These are phyloP conservation scores for Fregata magnificens DNA, from an alignment of 2,113 vertebrate species.

Conservation along the genomic window DNA sequence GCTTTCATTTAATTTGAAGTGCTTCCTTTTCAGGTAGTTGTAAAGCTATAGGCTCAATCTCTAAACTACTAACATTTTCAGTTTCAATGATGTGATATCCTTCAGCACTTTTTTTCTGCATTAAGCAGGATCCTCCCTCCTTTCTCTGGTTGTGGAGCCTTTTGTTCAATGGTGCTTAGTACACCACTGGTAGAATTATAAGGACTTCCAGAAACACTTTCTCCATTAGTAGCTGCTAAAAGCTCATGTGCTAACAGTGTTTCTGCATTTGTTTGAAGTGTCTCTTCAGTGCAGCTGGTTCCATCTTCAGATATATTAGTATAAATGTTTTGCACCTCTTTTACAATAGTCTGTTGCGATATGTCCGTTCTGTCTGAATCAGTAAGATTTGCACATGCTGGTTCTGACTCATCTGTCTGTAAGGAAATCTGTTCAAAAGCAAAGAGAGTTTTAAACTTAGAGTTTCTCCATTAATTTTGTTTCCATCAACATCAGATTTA, in stretches of 20 bases:
- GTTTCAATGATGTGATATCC: not conserved
- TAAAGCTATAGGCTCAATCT: not conserved
- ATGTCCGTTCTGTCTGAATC: not conserved
- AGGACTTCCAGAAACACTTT: not conserved
- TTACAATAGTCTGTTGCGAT: not conserved
- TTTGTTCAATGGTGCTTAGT: not conserved
- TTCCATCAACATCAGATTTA: not conserved
- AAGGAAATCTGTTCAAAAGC: not conserved
- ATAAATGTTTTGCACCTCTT: not conserved
- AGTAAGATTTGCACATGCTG: not conserved
- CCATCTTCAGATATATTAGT: not conserved
- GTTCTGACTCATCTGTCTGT: not conserved
- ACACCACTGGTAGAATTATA: not conserved
- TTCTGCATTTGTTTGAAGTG: not conserved
- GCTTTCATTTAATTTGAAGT: not conserved
- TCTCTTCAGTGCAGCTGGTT: not conserved
- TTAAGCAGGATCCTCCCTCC: not conserved
- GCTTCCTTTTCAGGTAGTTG: not conserved
- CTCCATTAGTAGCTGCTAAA: not conserved
- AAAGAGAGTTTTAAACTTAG: slow-evolving; percentile 5
- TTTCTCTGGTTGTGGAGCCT: not conserved
- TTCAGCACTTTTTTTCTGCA: not conserved
- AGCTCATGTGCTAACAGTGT: not conserved
- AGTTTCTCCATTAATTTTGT: not conserved
- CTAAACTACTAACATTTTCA: not conserved